These are phyloP conservation scores for Nymphalis io DNA, from an alignment of 1,140 invertebrate genomes.

Conservation along the genomic window DNA sequence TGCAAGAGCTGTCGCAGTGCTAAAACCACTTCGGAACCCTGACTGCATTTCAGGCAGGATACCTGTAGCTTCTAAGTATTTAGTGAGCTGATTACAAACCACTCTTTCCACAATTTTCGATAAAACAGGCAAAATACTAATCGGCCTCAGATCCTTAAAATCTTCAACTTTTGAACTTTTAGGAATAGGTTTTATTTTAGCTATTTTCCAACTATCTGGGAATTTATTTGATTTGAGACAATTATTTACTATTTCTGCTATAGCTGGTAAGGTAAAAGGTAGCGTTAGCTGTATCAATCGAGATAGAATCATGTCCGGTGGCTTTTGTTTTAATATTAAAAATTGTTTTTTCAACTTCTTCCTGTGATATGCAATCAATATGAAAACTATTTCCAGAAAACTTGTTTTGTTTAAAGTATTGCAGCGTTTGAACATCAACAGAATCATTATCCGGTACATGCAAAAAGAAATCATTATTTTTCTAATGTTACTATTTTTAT, in stretches of 20 bases:
- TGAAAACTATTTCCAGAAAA: neutral
- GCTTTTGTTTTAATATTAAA: constrained; percentile 26
- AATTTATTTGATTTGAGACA: constrained; percentile 26
- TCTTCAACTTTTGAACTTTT: constrained; percentile 27
- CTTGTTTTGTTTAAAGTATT: constrained; percentile 6
- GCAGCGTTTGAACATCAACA: neutral
- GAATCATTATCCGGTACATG: neutral
- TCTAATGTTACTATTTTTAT: too few species aligned
- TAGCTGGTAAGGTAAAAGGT: constrained; percentile 20
- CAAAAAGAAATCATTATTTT: constrained; percentile 13
- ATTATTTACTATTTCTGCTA: constrained; percentile 34
- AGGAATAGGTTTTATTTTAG: constrained; percentile 34
- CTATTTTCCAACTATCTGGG: constrained; percentile 35
- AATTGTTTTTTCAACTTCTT: constrained; percentile 12
- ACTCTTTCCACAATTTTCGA: constrained; percentile 36
- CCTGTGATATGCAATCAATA: neutral
- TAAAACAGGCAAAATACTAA: constrained; percentile 38
- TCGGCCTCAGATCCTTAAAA: constrained; percentile 39
- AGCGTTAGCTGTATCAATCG: constrained; percentile 27
- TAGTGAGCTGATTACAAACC: constrained; percentile 25
- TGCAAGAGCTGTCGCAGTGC: neutral
- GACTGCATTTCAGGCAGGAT: neutral
- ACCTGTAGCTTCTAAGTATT: neutral
- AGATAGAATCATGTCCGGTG: constrained; percentile 20
- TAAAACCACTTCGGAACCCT: neutral